A percentile compares a stretch with the other conserved stretches of the same genome.
Evolutionary conservation across 2,888 invertebrate genomes (phyloP).

Genomic region (Drosophila basisetae): DNA sequence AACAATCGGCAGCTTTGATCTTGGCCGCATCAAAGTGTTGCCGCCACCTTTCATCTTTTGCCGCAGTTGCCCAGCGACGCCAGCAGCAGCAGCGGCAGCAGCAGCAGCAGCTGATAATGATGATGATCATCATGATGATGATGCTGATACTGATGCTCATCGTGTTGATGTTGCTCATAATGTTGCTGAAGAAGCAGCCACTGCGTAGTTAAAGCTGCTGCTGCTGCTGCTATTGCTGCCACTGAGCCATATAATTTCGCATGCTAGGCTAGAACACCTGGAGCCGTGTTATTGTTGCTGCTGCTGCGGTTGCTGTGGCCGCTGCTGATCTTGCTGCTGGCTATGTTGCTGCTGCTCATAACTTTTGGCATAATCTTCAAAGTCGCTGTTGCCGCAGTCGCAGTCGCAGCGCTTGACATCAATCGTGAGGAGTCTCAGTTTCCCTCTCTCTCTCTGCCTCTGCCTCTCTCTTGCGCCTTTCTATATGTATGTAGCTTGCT

Average conservation of each 20-base stretch:
- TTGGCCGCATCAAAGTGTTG: conserved; percentile 86
- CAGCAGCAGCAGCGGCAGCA: conserved; percentile 47
- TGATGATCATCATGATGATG: conserved; percentile 40
- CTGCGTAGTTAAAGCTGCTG: conserved; percentile 73
- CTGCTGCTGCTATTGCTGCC: conserved; percentile 37
- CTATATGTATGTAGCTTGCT: conserved; percentile 26
- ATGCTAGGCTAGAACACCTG: conserved; percentile 72
- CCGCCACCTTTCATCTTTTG: conserved; percentile 78
- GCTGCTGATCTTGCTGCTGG: conserved; percentile 21
- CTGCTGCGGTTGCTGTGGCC: not conserved
- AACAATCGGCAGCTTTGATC: conserved; percentile 89
- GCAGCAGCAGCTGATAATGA: conserved; percentile 47
- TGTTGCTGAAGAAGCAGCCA: conserved; percentile 54
- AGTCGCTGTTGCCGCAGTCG: conserved; percentile 64
- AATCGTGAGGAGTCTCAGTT: conserved; percentile 53
- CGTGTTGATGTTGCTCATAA: conserved; percentile 31
- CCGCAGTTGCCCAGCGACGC: conserved; percentile 68
- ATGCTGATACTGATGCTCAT: conserved; percentile 32
- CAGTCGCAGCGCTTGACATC: conserved; percentile 66
- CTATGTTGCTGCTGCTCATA: conserved; percentile 57
- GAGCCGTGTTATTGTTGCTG: conserved; percentile 45
- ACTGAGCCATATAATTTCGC: conserved; percentile 78
- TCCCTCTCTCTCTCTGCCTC: conserved; percentile 16
- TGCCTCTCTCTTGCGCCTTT: not conserved
- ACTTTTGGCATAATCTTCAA: conserved; percentile 78